These are phyloP conservation scores for Spinus olivaceus DNA, from an alignment of 2,797 vertebrate species.

Conservation along the genomic window DNA sequence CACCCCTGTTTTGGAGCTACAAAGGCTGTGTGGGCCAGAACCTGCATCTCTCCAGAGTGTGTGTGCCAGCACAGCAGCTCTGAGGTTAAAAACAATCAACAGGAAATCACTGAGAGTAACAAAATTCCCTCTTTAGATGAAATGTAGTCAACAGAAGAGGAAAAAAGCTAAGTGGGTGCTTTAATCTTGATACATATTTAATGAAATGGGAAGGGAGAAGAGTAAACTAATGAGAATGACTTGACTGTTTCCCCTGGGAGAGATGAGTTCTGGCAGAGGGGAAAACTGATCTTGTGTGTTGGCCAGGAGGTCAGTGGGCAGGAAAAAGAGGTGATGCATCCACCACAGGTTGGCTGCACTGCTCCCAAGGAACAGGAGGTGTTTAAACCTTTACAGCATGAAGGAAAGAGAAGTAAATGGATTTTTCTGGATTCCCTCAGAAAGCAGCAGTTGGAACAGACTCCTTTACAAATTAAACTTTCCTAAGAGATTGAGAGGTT, in stretches of 20 bases:
- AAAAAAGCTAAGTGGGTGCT: not conserved
- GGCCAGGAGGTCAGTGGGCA: not conserved
- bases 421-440: not conserved
- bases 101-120: not conserved
- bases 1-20: not conserved
- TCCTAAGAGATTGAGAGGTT: not conserved
- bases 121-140: conserved; percentile 5
- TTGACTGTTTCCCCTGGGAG: not conserved
- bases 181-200: conserved; percentile 44
- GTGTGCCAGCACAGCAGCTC: not conserved
- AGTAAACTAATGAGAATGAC: not conserved
- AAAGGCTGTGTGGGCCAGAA: not conserved
- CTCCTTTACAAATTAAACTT: not conserved
- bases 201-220: not conserved
- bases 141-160: not conserved
- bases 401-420: not conserved
- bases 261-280: not conserved
- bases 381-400: not conserved
- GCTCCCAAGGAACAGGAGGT: not conserved
- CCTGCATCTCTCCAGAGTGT: not conserved
- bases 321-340: not conserved
- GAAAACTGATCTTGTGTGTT: not conserved
- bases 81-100: conserved; percentile 5
- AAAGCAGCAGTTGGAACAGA: not conserved
- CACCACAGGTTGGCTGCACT: not conserved